These are phyloP conservation scores for Lota lota DNA, from an alignment of 2,113 vertebrate species.

Conservation along the genomic window DNA sequence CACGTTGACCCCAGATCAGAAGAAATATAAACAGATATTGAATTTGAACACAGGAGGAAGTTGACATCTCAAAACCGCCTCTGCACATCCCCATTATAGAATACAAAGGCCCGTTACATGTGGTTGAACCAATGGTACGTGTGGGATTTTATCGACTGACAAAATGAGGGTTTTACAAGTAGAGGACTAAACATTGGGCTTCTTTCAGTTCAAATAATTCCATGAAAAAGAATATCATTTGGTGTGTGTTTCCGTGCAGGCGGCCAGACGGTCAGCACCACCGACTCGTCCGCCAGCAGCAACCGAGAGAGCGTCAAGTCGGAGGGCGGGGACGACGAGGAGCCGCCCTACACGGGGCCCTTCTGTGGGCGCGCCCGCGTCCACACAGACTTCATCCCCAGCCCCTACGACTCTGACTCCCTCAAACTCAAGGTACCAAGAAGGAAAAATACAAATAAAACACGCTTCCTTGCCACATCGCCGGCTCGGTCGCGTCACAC, in stretches of 20 bases:
- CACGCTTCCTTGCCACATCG: too few species aligned
- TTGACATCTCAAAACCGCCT: too few species aligned
- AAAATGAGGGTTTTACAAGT: too few species aligned
- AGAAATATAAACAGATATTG: not conserved
- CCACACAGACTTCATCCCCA: slow-evolving; percentile 98
- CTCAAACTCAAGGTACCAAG: slow-evolving; percentile 91
- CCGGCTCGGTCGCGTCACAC: too few species aligned
- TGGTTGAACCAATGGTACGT: too few species aligned
- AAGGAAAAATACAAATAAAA: too few species aligned
- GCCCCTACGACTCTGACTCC: slow-evolving; percentile 95
- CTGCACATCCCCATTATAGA: too few species aligned
- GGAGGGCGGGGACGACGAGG: slow-evolving; percentile 96
- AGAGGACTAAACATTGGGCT: not conserved
- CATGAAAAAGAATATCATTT: not conserved
- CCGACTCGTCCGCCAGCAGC: slow-evolving; percentile 95
- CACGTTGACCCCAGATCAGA: too few species aligned
- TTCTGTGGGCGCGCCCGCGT: slow-evolving; percentile 94
- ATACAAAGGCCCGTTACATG: too few species aligned
- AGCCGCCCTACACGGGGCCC: slow-evolving; percentile 92
- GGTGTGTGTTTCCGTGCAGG: slow-evolving; percentile 67
- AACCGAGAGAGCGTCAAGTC: slow-evolving; percentile 98
- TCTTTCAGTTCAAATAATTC: not conserved
- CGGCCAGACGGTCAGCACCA: slow-evolving; percentile 97
- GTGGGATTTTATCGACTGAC: too few species aligned
- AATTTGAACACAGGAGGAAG: not conserved